phyloP scores from a whole-genome alignment of 2,888 invertebrate species.

The Steinernema hermaphroditum region DNA sequence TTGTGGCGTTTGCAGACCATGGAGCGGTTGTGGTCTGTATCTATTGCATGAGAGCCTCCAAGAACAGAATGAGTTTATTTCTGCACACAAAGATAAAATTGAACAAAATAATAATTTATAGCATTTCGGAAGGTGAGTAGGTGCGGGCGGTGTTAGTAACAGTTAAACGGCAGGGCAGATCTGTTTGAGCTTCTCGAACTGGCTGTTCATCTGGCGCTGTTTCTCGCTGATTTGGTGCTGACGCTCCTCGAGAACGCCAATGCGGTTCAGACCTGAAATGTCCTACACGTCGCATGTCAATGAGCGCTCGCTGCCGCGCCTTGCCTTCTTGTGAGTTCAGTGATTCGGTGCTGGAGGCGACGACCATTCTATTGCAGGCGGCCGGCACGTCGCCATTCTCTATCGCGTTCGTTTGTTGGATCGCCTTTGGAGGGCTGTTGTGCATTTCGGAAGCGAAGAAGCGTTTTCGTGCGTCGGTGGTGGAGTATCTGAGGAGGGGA shows the following conservation, averaged over 20 bases:
- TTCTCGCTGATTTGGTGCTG: slow-evolving; percentile 55
- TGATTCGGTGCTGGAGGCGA: slow-evolving; percentile 37
- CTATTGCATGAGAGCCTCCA: too few species aligned
- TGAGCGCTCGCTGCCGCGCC: neutral
- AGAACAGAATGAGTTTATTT: neutral
- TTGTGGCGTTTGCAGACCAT: too few species aligned
- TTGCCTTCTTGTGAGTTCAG: slow-evolving; percentile 38
- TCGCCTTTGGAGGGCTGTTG: slow-evolving; percentile 32
- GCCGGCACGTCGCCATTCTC: slow-evolving; percentile 18
- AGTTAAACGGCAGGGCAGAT: slow-evolving; percentile 30
- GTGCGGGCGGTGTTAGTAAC: neutral
- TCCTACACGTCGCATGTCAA: neutral
- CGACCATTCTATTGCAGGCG: slow-evolving; percentile 33
- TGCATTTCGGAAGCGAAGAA: slow-evolving; percentile 27
- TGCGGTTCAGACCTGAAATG: slow-evolving; percentile 28
- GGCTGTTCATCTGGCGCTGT: slow-evolving; percentile 51
- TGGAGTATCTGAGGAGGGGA: neutral
- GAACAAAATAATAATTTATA: neutral
- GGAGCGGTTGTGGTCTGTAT: too few species aligned
- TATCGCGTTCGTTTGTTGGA: slow-evolving; percentile 35
- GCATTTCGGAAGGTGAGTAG: neutral
- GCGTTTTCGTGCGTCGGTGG: slow-evolving; percentile 29
- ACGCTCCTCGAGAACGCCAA: slow-evolving; percentile 46
- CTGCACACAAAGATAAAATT: neutral
- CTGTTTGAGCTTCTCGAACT: slow-evolving; percentile 55